These are phyloP conservation scores for Melipona quadrifasciata DNA, from an alignment of 1,140 invertebrate genomes.

Conservation along the genomic window DNA sequence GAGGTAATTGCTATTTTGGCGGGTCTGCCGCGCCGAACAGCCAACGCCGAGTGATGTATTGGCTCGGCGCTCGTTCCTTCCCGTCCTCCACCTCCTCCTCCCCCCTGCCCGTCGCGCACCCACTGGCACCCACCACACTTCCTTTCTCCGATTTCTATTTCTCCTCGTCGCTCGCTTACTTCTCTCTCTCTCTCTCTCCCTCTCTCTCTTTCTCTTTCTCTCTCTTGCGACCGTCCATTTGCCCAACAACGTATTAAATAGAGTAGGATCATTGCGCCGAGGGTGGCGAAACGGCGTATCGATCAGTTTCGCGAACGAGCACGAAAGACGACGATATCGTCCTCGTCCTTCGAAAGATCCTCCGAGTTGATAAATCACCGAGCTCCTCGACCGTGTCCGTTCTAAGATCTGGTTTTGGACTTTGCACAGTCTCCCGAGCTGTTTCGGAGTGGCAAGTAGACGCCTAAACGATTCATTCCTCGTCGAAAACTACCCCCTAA, in stretches of 20 bases:
- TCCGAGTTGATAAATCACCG: constrained; percentile 54
- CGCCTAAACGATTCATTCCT: no score
- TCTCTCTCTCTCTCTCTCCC: constrained; percentile 21
- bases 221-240: constrained; percentile 10
- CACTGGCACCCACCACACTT: neutral
- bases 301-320: constrained; percentile 46
- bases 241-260: constrained; percentile 63
- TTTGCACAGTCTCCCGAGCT: neutral
- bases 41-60: constrained; percentile 78
- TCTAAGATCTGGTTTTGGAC: neutral
- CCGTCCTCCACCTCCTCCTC: constrained; percentile 42
- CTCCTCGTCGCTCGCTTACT: neutral
- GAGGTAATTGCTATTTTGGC: constrained; percentile 81
- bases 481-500: no score
- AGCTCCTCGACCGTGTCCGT: neutral
- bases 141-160: constrained; percentile 53
- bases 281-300: constrained; percentile 61
- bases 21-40: constrained; percentile 71
- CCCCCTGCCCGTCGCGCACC: constrained; percentile 7
- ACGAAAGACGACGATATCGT: constrained; percentile 46
- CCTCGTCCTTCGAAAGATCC: constrained; percentile 35
- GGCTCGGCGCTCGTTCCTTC: constrained; percentile 70
- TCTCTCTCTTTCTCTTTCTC: constrained; percentile 18
- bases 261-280: constrained; percentile 61
- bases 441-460: neutral